Evolutionary conservation across 2,888 invertebrate genomes (phyloP).

Genomic region (Colletes collaris): DNA sequence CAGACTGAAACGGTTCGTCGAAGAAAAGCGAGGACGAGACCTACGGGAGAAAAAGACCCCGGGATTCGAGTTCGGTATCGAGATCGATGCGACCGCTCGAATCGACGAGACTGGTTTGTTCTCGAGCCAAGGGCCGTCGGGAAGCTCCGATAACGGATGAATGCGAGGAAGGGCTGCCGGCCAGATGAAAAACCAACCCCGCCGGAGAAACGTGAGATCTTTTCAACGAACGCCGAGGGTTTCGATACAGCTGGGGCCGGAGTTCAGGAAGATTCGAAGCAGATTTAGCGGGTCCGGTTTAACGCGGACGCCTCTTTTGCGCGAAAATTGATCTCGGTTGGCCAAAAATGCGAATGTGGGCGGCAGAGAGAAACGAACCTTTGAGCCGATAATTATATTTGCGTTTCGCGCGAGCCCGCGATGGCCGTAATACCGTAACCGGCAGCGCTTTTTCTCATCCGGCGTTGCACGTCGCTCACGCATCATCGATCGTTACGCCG

Average conservation of each 20-base stretch:
- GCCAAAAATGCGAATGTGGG: too few relatives aligned
- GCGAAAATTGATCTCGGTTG: too few relatives aligned
- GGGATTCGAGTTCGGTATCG: conserved; percentile 12
- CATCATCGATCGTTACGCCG: conserved; percentile 64
- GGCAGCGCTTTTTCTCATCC: background rate
- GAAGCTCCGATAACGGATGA: conserved; percentile 31
- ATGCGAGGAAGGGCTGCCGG: background rate
- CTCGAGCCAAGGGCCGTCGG: conserved; percentile 15
- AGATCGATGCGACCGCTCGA: conserved; percentile 15
- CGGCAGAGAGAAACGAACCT: too few relatives aligned
- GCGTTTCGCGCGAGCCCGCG: background rate
- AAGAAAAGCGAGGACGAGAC: too few relatives aligned
- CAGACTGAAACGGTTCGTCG: too few relatives aligned
- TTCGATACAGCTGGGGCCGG: background rate
- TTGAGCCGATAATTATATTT: background rate
- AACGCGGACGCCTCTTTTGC: too few relatives aligned
- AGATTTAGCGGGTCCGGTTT: too few relatives aligned
- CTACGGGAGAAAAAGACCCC: background rate
- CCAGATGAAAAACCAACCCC: conserved; percentile 2
- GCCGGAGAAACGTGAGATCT: too few relatives aligned
- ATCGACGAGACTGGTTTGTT: conserved; percentile 14
- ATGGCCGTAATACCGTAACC: too few relatives aligned
- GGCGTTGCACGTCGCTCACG: conserved; percentile 42
- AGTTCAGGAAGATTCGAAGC: too few relatives aligned
- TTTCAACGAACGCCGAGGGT: background rate